phyloP scores from a whole-genome alignment of 2,113 vertebrate genomes.

The Synodontis membranacea region DNA sequence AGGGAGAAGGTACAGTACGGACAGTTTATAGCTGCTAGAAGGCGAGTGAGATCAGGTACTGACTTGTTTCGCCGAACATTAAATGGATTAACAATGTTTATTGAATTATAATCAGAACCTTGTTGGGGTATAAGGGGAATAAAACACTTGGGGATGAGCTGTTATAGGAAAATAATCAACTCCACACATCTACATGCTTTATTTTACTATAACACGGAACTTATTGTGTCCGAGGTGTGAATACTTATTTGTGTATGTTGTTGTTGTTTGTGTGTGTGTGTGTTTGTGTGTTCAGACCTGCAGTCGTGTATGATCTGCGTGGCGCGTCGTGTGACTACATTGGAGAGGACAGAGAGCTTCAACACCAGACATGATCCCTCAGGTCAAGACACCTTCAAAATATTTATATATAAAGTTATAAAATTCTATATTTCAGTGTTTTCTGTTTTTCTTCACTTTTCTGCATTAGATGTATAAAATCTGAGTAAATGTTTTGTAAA shows the following conservation, averaged over 20 bases:
- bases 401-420: neutral
- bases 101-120: neutral
- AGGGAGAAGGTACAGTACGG: slow-evolving; percentile 91
- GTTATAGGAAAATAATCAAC: neutral
- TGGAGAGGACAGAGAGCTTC: slow-evolving; percentile 92
- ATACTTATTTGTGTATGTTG: neutral
- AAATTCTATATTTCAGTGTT: neutral
- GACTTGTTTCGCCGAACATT: neutral
- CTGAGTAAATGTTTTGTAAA: neutral
- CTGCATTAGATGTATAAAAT: neutral
- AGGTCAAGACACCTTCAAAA: slow-evolving; percentile 72
- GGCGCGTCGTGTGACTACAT: slow-evolving; percentile 84
- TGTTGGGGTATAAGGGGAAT: neutral
- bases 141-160: neutral
- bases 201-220: neutral
- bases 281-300: slow-evolving; percentile 76
- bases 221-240: neutral
- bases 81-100: neutral
- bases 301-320: slow-evolving; percentile 99
- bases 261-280: slow-evolving; percentile 29
- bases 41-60: neutral
- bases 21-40: neutral
- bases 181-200: neutral
- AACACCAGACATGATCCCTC: slow-evolving; percentile 94
- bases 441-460: neutral